These are phyloP conservation scores for Dendroctonus valens DNA, from an alignment of 1,140 invertebrate genomes.

Conservation along the genomic window DNA sequence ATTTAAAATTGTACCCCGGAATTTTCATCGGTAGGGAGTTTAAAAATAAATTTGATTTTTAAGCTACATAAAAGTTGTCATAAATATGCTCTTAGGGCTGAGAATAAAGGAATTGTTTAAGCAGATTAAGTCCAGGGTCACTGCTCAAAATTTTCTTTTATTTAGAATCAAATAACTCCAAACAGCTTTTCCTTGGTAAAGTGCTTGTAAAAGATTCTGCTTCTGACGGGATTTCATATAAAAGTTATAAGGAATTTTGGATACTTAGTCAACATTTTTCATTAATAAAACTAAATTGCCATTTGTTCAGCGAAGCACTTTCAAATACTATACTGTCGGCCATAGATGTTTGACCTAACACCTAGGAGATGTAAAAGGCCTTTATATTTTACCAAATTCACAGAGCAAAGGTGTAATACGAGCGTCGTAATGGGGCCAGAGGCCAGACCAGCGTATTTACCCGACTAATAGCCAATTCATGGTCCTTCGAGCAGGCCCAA, in stretches of 20 bases:
- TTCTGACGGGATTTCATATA: not conserved
- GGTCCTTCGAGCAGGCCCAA: slow-evolving; percentile 38
- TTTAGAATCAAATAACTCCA: slow-evolving; percentile 13
- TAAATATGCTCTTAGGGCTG: slow-evolving; percentile 26
- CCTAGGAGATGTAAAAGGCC: slow-evolving; percentile 6
- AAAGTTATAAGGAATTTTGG: not conserved
- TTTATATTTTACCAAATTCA: slow-evolving; percentile 15
- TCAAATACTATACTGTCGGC: too few species aligned
- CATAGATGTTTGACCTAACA: not conserved
- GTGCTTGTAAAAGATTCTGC: not conserved
- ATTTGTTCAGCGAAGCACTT: not conserved
- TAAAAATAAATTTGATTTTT: slow-evolving; percentile 39
- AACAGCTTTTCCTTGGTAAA: not conserved
- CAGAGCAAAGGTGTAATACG: slow-evolving; percentile 29
- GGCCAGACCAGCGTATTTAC: slow-evolving; percentile 44
- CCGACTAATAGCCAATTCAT: slow-evolving; percentile 49
- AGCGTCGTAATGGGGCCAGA: slow-evolving; percentile 43
- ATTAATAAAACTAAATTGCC: not conserved
- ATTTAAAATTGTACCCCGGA: slow-evolving; percentile 29
- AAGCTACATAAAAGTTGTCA: slow-evolving; percentile 35
- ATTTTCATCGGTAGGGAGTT: slow-evolving; percentile 31
- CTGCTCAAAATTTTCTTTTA: slow-evolving; percentile 24
- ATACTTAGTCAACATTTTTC: not conserved
- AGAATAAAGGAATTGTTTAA: slow-evolving; percentile 34
- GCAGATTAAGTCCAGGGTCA: slow-evolving; percentile 26